Percentiles rank a stretch among this genome's conserved stretches.
Evolutionary conservation across 2,113 vertebrate genomes (phyloP).

Genomic region (Columba janthina): DNA sequence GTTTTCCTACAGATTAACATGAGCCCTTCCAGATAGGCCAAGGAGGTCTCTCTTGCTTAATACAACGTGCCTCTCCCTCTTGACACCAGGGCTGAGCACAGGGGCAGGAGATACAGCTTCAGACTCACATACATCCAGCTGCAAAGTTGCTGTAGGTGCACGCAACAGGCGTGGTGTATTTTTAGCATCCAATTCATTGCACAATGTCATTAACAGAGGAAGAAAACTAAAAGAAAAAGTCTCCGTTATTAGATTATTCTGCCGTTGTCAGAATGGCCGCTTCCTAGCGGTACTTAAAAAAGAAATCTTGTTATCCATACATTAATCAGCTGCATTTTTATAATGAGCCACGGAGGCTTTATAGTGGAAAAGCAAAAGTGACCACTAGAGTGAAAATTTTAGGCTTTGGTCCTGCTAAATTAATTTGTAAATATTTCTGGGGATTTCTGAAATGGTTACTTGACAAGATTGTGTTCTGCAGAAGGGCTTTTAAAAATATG

Average conservation of each 20-base stretch:
- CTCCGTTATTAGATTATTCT: slow-evolving; percentile 18
- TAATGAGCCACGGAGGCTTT: not conserved
- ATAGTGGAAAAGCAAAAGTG: not conserved
- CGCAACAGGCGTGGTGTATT: not conserved
- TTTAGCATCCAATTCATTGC: not conserved
- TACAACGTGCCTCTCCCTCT: not conserved
- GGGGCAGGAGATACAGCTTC: not conserved
- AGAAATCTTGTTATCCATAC: slow-evolving; percentile 7
- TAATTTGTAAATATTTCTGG: slow-evolving; percentile 29
- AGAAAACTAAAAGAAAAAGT: not conserved
- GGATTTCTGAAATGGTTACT: not conserved
- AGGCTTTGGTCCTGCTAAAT: not conserved
- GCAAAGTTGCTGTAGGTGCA: not conserved
- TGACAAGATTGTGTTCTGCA: not conserved
- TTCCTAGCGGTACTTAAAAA: not conserved
- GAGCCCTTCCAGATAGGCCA: not conserved
- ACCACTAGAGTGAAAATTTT: not conserved
- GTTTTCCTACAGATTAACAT: not conserved
- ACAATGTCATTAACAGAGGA: not conserved
- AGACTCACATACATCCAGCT: not conserved
- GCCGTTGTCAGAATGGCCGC: not conserved
- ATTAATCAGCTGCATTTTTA: slow-evolving; percentile 27
- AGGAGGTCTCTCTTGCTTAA: not conserved
- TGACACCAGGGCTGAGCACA: not conserved
- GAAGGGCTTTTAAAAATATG: not conserved